These are phyloP conservation scores for Calosoma granatense DNA, from an alignment of 1,140 invertebrate genomes.

Conservation along the genomic window DNA sequence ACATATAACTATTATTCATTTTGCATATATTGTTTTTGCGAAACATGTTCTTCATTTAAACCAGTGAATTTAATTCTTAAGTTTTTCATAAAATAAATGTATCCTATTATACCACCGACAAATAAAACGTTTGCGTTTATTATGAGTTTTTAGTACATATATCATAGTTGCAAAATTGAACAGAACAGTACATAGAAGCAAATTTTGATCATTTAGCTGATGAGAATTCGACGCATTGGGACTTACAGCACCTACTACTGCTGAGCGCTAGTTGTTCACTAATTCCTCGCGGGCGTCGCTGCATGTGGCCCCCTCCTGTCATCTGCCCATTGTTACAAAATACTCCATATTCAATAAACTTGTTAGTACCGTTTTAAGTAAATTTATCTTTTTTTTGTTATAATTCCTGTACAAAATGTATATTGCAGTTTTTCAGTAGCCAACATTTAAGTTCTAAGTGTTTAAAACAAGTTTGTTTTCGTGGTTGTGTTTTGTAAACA, in stretches of 20 bases:
- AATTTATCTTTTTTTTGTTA: background rate
- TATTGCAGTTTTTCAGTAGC: background rate
- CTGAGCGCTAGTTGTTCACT: background rate
- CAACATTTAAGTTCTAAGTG: background rate
- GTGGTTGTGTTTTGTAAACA: conserved; percentile 2
- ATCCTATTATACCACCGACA: background rate
- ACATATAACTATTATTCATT: background rate
- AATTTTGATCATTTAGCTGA: no score
- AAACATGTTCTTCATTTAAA: conserved; percentile 1
- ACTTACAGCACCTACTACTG: no score
- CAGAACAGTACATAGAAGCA: no score
- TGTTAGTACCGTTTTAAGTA: conserved; percentile 7
- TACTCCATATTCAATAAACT: conserved; percentile 9
- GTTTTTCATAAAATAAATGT: background rate
- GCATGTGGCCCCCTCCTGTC: conserved; percentile 1
- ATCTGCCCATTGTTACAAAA: conserved; percentile 9
- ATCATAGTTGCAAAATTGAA: no score
- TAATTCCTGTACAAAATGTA: background rate
- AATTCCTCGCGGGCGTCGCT: conserved; percentile 1
- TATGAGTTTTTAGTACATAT: no score
- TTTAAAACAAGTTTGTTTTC: conserved; percentile 3
- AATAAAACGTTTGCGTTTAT: background rate
- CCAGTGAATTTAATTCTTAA: conserved; percentile 1
- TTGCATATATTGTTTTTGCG: background rate
- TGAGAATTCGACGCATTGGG: no score